A percentile compares a stretch with the other conserved stretches of the same genome.
Conservation (phyloP, 2,113 vertebrate genomes). For the Callopanchax toddi region DNA sequence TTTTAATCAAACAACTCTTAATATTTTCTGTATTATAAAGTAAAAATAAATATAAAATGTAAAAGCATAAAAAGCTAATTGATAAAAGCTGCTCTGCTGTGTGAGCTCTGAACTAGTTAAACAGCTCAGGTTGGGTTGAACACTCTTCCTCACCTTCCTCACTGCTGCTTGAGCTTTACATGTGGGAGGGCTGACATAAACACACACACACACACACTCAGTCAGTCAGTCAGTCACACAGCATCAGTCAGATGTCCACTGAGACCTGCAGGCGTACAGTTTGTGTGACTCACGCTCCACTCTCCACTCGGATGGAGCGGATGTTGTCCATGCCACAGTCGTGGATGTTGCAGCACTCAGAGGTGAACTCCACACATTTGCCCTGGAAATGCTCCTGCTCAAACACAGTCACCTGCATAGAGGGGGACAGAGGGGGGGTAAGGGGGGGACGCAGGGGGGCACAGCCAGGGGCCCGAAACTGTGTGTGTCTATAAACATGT, state of each 20-base stretch:
- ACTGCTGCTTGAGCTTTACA: neutral
- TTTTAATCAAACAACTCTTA: too few species aligned
- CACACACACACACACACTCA: conserved; percentile 5
- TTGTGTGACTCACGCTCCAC: conserved; percentile 75
- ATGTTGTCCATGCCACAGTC: conserved; percentile 75
- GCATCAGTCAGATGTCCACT: conserved; percentile 48
- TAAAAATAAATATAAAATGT: too few species aligned
- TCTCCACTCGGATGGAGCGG: conserved; percentile 75
- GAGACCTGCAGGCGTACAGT: conserved; percentile 60
- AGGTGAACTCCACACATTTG: conserved; percentile 68
- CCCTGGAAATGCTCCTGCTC: conserved; percentile 76
- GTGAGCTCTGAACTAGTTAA: neutral
- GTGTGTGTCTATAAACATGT: too few species aligned
- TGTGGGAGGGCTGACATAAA: conserved; percentile 10
- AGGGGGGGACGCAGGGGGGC: too few species aligned
- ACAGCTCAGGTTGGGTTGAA: neutral
- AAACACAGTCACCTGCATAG: conserved; percentile 68
- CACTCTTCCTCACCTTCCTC: neutral
- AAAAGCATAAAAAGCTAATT: too few species aligned
- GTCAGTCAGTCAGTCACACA: conserved; percentile 21
- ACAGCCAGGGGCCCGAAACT: too few species aligned
- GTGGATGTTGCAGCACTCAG: conserved; percentile 73
- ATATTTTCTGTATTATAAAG: too few species aligned
- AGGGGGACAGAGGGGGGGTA: neutral
- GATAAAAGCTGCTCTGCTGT: too few species aligned